Evolutionary conservation across 2,888 invertebrate genomes (phyloP), one percentile per base, ranked within the genome.

Genomic region (Dynastes tityus): DNA sequence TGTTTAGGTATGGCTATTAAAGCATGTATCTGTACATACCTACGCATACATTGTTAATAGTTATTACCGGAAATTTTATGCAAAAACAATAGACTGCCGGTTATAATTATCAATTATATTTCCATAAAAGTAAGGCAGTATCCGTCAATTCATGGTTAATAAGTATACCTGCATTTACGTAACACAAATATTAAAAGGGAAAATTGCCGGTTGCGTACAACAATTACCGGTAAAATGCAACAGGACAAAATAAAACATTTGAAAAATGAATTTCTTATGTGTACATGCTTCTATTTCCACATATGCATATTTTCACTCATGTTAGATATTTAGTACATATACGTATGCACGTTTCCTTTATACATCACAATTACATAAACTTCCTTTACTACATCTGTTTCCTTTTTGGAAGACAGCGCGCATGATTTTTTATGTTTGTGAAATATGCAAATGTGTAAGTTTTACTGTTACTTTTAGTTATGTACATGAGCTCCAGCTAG

Each of bases 401-500:
- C 71, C 71, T 71, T 71, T 71, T 71, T 71, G 55, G 37, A 71
- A 71, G 32, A 51, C 71, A 37, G 37, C 58, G 37, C 58, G 37
- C 55, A 32, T 55, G 71, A 37, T 37, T 71, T 67, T 55, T 58
- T 58, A 58, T 37, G 32, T 55, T 71, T 71, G 55, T 40, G 16
- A 37, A 71, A 71, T 71, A 71, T 71, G 71, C 55, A 71, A 58
- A 71, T 71, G 40, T 55, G 71, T 55, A 71, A 58, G 55, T 71
- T 55, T 71, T 71, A 71, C 71, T 71, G 71, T 71, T 71, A 71
- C 37, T 71, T 71, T 58, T 37, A 55, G 45, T 67, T 49, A 67
- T 45, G 67, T 49, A 27, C 27, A 45, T 1, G 45, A 45, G 45
- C 11, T 45, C 45, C 45, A 45, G 45, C 45, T 45, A 45, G 45